Evolutionary conservation across 2,113 vertebrate species (phyloP).

Genomic region (Indri indri): DNA sequence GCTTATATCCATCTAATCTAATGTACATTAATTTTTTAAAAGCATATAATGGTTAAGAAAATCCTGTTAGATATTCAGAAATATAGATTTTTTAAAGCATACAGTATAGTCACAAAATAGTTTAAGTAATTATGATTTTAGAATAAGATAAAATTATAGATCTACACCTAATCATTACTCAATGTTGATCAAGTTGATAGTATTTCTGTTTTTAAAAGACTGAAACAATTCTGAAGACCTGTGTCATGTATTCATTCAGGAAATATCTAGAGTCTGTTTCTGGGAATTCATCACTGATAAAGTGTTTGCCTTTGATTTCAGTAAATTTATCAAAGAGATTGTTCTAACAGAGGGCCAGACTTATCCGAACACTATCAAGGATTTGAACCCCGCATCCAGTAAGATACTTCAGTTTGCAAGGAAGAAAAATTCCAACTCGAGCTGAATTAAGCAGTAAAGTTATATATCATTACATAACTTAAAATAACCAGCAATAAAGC

Average conservation of each 20-base stretch:
- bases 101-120: neutral
- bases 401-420: neutral
- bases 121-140: neutral
- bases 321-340: neutral
- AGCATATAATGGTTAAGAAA: neutral
- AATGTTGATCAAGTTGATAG: neutral
- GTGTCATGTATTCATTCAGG: neutral
- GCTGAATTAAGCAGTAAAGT: neutral
- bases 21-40: neutral
- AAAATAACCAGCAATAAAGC: neutral
- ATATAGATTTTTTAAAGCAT: neutral
- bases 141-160: neutral
- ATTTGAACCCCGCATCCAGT: neutral
- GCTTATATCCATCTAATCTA: neutral
- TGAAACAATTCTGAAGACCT: neutral
- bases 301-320: neutral
- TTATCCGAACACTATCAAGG: neutral
- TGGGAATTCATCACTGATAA: neutral
- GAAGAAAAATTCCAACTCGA: neutral
- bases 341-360: neutral
- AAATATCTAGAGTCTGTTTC: neutral
- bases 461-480: neutral
- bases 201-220: neutral
- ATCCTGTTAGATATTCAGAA: neutral
- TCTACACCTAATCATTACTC: neutral